phyloP scores from a whole-genome alignment of 2,113 vertebrate genomes.

The Maccullochella peelii region DNA sequence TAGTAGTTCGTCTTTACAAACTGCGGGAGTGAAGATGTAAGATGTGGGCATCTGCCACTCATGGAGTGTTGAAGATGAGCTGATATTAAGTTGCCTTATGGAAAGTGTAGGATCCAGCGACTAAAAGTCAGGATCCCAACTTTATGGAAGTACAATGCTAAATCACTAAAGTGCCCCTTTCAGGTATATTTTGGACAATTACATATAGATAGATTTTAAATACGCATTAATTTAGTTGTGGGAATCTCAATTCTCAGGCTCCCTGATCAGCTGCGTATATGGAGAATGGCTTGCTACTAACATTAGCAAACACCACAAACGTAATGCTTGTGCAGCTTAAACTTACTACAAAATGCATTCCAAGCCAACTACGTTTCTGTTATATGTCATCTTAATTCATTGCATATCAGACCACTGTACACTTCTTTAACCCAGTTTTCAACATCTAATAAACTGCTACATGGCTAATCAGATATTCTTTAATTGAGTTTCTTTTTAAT shows the following conservation, averaged over 20 bases:
- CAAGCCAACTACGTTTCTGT: not conserved
- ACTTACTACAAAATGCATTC: not conserved
- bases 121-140: no score
- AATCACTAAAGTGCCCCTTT: not conserved
- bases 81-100: no score
- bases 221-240: not conserved
- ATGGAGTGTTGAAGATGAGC: no score
- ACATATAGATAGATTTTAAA: not conserved
- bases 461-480: not conserved
- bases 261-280: not conserved
- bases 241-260: not conserved
- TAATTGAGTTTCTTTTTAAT: slow-evolving; percentile 10
- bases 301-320: not conserved
- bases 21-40: no score
- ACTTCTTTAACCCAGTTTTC: not conserved
- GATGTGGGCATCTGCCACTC: no score
- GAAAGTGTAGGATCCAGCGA: no score
- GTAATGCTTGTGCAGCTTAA: not conserved
- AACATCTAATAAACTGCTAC: not conserved
- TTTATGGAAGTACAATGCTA: no score
- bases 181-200: not conserved
- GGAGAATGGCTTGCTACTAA: not conserved
- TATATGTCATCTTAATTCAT: not conserved
- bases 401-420: not conserved
- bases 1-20: no score